Conservation (phyloP, 1,140 invertebrate species). For the Drosophila sucinea region DNA sequence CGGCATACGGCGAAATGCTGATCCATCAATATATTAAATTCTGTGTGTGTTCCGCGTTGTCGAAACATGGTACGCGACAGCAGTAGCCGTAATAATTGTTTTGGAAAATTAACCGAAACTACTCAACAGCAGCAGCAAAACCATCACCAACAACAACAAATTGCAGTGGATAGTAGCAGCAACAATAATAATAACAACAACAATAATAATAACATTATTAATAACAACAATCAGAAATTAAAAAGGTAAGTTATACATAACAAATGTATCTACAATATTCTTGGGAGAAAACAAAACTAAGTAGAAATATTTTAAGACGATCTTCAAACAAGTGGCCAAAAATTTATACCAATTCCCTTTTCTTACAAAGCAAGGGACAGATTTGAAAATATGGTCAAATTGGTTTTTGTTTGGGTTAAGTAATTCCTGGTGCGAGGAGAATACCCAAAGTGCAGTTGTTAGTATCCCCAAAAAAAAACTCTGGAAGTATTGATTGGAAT, state of each 20-base stretch:
- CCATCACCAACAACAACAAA: slow-evolving; percentile 48
- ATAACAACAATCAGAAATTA: slow-evolving; percentile 85
- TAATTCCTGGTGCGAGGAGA: no score
- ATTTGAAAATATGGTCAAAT: no score
- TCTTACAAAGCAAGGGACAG: no score
- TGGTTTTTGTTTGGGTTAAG: no score
- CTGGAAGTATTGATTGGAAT: no score
- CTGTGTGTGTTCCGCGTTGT: slow-evolving; percentile 64
- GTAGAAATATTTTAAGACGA: no score
- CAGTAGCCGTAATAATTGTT: slow-evolving; percentile 98
- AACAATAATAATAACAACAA: slow-evolving; percentile 50
- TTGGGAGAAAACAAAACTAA: no score
- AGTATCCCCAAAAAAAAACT: no score
- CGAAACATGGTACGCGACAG: slow-evolving; percentile 98
- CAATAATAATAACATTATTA: slow-evolving; percentile 52
- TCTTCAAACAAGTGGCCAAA: no score
- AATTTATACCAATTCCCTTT: no score
- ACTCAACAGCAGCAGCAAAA: slow-evolving; percentile 85
- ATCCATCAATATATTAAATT: slow-evolving; percentile 68
- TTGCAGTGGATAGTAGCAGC: slow-evolving; percentile 71
- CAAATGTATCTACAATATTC: no score
- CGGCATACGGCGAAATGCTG: slow-evolving; percentile 61
- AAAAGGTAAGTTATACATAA: slow-evolving; percentile 90
- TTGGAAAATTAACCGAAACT: slow-evolving; percentile 99
- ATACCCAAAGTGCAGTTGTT: no score